These are phyloP conservation scores for Spisula solida DNA, from an alignment of 2,888 invertebrate genomes.

Conservation along the genomic window DNA sequence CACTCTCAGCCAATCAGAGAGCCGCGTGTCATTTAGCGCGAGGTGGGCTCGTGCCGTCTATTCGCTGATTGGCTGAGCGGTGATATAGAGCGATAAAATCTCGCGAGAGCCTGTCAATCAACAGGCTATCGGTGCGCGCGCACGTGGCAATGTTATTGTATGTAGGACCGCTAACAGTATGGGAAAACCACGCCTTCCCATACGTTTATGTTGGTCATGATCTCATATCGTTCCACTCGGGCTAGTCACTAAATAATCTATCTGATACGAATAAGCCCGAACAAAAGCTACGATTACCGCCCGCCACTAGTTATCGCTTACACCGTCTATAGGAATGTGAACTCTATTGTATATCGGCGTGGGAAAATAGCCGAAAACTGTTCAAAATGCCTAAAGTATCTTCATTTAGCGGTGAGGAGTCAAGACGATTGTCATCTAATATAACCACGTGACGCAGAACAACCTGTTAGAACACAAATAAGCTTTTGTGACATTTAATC, in stretches of 20 bases:
- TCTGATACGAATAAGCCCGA: slow-evolving; percentile 60
- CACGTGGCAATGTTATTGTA: slow-evolving; percentile 80
- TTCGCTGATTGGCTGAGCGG: slow-evolving; percentile 70
- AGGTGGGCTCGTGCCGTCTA: slow-evolving; percentile 67
- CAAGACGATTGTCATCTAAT: slow-evolving; percentile 60
- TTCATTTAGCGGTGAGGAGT: slow-evolving; percentile 64
- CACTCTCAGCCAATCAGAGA: slow-evolving; percentile 78
- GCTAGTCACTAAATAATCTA: slow-evolving; percentile 70
- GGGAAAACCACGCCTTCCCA: slow-evolving; percentile 83
- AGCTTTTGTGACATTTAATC: slow-evolving; percentile 44
- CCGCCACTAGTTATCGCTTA: slow-evolving; percentile 66
- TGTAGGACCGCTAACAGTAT: slow-evolving; percentile 78
- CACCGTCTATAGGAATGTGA: slow-evolving; percentile 62
- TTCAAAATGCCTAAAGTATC: slow-evolving; percentile 69
- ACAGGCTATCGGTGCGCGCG: slow-evolving; percentile 73
- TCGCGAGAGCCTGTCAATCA: slow-evolving; percentile 77
- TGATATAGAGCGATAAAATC: slow-evolving; percentile 63
- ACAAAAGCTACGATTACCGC: slow-evolving; percentile 69
- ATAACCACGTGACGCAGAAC: slow-evolving; percentile 48
- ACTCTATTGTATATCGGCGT: slow-evolving; percentile 67
- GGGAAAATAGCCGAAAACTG: slow-evolving; percentile 71
- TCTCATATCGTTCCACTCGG: slow-evolving; percentile 64
- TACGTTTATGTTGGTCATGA: slow-evolving; percentile 61
- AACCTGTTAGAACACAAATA: slow-evolving; percentile 61
- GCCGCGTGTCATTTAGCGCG: slow-evolving; percentile 55